These are phyloP conservation scores for Coregonus clupeaformis DNA, from an alignment of 2,113 vertebrate genomes.

Conservation along the genomic window DNA sequence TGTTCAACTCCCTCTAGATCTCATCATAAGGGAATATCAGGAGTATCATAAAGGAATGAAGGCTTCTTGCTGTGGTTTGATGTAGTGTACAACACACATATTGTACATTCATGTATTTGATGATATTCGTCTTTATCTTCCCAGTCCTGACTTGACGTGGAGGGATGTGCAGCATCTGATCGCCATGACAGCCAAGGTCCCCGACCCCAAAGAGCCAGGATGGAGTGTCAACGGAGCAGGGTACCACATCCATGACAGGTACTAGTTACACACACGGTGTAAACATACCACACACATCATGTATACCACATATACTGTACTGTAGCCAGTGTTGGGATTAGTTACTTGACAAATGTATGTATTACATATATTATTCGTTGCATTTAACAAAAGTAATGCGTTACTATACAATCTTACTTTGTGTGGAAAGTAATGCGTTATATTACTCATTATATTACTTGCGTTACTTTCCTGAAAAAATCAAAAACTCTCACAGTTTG, in stretches of 20 bases:
- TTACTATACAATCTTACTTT: too few relatives aligned
- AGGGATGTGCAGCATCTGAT: constrained; percentile 78
- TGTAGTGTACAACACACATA: constrained; percentile 36
- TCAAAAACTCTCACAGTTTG: too few relatives aligned
- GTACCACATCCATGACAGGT: constrained; percentile 80
- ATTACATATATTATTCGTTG: too few relatives aligned
- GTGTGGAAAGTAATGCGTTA: too few relatives aligned
- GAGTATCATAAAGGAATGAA: constrained; percentile 50
- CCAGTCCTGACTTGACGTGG: constrained; percentile 76
- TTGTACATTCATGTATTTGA: constrained; percentile 37
- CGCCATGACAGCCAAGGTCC: constrained; percentile 75
- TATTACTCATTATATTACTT: too few relatives aligned
- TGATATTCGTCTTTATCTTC: constrained; percentile 64
- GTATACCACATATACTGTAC: not conserved
- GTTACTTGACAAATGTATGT: too few relatives aligned
- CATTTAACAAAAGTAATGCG: too few relatives aligned
- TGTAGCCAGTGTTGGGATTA: too few relatives aligned
- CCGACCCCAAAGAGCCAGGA: constrained; percentile 68
- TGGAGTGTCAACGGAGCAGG: constrained; percentile 75
- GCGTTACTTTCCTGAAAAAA: too few relatives aligned
- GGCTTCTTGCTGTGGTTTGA: constrained; percentile 52
- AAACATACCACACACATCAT: not conserved
- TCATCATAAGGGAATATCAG: constrained; percentile 8
- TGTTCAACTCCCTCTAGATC: constrained; percentile 41
- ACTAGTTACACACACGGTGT: not conserved